Evolutionary conservation across 30 jellyfish, hydroid and myxozoan species (phyloP), one percentile per base, ranked within the genome.

Genomic region (Chrysaora quinquecirrha): DNA sequence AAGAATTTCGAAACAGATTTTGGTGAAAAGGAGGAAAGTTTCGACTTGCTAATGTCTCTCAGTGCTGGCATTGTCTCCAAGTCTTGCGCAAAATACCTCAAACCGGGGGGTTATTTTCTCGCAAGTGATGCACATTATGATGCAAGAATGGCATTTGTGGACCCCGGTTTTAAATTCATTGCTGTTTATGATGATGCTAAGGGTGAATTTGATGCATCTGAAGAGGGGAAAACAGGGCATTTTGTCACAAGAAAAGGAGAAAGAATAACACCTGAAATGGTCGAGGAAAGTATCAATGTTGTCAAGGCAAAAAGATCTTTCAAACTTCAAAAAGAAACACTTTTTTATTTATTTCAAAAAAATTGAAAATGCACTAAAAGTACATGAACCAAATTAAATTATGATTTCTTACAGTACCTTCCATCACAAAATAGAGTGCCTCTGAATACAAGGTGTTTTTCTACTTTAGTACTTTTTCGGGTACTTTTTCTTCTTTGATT

Each of bases 121-220:
- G 95, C 88, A 1, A 62, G 90, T 65, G 97, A 89, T 75, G 97
- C 95, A 0, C 97, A 89, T 61, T 89, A 30, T 77, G 97, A 89
- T 82, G 97, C 97, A 49, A 75, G 97, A 67, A 82, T 82, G 95
- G 52, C 89, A 49, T 82, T 24, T 32, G 34, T 75, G 2, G 95
- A 89, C 61, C 83, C 83, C 58, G 61, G 78, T 47, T 83, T 64
- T 56, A 64, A 66, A 30, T 76, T 89, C n/a, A 32, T 48, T 3
- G 86, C 75, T 24, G 95, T 89, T 14, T 89, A 89, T 60, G 70
- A 74, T 54, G 83, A 68, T 12, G 84, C 23, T 10, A 82, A 48
- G 30, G 7, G 34, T 12, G 50, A 25, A n/a, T 75, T 85, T 65
- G 95, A 73, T 47, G 28, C 2, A 22, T 24, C 69, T 16, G 89